phyloP scores from a whole-genome alignment of 2,113 vertebrate genomes.

The Mobula birostris region DNA sequence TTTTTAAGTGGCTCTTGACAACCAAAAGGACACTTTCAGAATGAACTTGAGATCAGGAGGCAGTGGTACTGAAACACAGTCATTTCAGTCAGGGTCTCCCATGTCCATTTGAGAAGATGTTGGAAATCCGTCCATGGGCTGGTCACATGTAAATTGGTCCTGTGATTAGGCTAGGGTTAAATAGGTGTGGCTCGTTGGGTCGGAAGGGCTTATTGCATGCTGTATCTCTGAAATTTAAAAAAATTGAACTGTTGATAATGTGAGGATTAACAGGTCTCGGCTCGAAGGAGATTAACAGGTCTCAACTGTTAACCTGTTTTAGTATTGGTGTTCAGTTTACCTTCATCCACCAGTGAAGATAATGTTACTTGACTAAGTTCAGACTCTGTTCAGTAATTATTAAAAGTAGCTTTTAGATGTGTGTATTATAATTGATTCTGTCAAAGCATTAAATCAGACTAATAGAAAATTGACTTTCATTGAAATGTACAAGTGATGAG shows the following conservation, averaged over 20 bases:
- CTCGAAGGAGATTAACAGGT: not conserved
- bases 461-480: slow-evolving; percentile 11
- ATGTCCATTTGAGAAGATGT: not conserved
- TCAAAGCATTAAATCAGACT: slow-evolving; percentile 19
- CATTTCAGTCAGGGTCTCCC: not conserved
- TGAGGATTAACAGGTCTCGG: not conserved
- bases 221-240: no score
- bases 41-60: not conserved
- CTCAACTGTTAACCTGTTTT: not conserved
- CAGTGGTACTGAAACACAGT: not conserved
- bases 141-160: not conserved
- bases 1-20: no score
- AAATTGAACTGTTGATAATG: slow-evolving; percentile 1
- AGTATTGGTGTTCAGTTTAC: slow-evolving; percentile 6
- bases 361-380: not conserved
- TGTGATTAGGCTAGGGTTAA: no score
- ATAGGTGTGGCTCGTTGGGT: no score
- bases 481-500: slow-evolving; percentile 21
- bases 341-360: not conserved
- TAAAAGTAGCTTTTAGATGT: slow-evolving; percentile 17
- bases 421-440: slow-evolving; percentile 23
- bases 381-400: slow-evolving; percentile 13
- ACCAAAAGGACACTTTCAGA: not conserved
- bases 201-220: not conserved
- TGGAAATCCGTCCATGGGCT: not conserved